phyloP scores from a whole-genome alignment of 2,113 vertebrate genomes.

The Panthera tigris region DNA sequence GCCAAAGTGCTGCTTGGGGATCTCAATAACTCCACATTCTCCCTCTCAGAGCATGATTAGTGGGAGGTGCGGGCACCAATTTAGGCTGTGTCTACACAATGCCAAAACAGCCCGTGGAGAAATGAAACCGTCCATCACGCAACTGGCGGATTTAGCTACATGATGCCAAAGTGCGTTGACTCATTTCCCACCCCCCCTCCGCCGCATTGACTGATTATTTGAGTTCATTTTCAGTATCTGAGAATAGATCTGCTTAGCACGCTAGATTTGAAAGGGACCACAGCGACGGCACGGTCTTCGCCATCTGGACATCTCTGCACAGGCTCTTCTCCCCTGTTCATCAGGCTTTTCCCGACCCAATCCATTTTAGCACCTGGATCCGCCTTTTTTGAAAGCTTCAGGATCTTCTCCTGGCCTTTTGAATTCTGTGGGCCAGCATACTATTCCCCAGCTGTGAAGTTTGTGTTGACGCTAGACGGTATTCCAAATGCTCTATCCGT shows the following conservation, averaged over 20 bases:
- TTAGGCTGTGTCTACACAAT: conserved; percentile 57
- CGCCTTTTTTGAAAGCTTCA: background rate
- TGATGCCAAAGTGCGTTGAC: background rate
- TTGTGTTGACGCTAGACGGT: background rate
- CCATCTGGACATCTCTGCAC: accelerated
- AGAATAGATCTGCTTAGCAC: background rate
- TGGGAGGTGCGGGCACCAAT: conserved; percentile 42
- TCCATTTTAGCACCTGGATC: background rate
- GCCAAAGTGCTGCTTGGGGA: conserved; percentile 62
- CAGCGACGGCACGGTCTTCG: accelerated
- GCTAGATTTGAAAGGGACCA: background rate
- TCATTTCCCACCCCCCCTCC: background rate
- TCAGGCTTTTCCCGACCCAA: background rate
- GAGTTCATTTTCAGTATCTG: background rate
- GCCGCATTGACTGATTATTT: background rate
- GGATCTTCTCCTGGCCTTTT: background rate
- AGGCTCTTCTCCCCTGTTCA: accelerated
- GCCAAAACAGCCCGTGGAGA: background rate
- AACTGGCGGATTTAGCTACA: background rate
- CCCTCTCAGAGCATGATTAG: conserved; percentile 45
- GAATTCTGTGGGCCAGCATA: background rate
- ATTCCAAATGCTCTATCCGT: background rate
- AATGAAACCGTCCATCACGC: background rate
- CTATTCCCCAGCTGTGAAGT: background rate
- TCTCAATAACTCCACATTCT: background rate